A percentile compares a stretch with the other conserved stretches of the same genome.
Evolutionary conservation across 2,888 invertebrate genomes (phyloP).

Genomic region (Liopterus haemorrhoidalis): DNA sequence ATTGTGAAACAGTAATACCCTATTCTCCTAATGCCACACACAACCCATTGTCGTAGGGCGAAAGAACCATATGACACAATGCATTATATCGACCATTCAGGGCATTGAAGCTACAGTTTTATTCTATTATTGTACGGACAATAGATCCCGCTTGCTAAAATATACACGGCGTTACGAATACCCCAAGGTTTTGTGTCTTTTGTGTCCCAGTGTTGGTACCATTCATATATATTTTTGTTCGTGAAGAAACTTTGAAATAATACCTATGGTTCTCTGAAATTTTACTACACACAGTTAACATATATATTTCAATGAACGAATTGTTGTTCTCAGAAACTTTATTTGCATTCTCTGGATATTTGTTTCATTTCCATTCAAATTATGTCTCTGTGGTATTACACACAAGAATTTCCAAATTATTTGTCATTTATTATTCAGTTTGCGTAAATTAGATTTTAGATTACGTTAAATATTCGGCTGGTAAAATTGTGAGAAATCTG

Average conservation of each 20-base stretch:
- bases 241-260: slow-evolving; percentile 18
- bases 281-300: too few species aligned
- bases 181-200: slow-evolving; percentile 46
- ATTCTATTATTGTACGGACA: slow-evolving; percentile 38
- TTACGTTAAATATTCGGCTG: too few species aligned
- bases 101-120: slow-evolving; percentile 46
- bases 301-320: too few species aligned
- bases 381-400: too few species aligned
- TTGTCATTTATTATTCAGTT: too few species aligned
- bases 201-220: slow-evolving; percentile 43
- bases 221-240: slow-evolving; percentile 34
- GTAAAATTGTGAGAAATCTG: too few species aligned
- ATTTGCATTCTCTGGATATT: too few species aligned
- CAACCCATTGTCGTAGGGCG: slow-evolving; percentile 43
- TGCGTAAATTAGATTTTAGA: too few species aligned
- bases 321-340: too few species aligned
- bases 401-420: too few species aligned
- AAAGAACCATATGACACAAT: slow-evolving; percentile 48
- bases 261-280: slow-evolving; percentile 12
- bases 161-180: slow-evolving; percentile 48
- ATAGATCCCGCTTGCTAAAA: slow-evolving; percentile 39
- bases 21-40: slow-evolving; percentile 45
- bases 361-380: too few species aligned
- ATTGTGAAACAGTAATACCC: slow-evolving; percentile 38
- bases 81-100: slow-evolving; percentile 46